Evolutionary conservation across 1,140 invertebrate species (phyloP), one percentile per base, ranked within the genome.

Genomic region (Bombus turneri): DNA sequence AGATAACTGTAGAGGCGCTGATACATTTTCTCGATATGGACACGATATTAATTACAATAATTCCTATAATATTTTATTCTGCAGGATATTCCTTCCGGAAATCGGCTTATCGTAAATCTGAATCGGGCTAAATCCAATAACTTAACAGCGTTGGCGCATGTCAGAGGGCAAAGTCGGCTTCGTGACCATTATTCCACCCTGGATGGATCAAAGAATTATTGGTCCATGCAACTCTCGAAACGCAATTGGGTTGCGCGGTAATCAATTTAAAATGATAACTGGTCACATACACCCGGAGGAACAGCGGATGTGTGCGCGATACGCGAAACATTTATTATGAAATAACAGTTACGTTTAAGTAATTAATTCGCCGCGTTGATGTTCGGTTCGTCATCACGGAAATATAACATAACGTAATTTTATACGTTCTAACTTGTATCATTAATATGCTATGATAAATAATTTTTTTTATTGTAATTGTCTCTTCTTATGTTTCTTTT

Each of bases 201-300:
- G 75, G 47, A 43, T 59, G 57, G 25, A 59, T 41, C 69, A 71
- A 80, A 80, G 64, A 79, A 62, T 86, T 83, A 88, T 89, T 83
- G 47, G 64, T 88, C 79, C 81, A 72, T 59, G 83, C 66, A 74
- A 43, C 76, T 64, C 79, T 82, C 53, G 37, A 28, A 82, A 47
- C 53, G 31, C 82, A 79, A 89, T 83, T 62, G 57, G 74, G 81
- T 89, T 83, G 39, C 64, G 47, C 25, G 41, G 37, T 89, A 88
- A 88, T 83, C 71, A 83, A 83, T 89, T 89, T 81, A 88, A 89
- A 89, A 88, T 86, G 66, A 69, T 75, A 69, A 64, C 47, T 59
- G 31, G 34, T 8, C 57, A 34, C 13, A 31, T 47, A 15, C 39
- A n/a, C 22, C 68, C 25, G 37, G 31, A 31, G 43, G n/a, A 41